phyloP scores from a whole-genome alignment of 2,113 vertebrate species.

The Phrynosoma platyrhinos region DNA sequence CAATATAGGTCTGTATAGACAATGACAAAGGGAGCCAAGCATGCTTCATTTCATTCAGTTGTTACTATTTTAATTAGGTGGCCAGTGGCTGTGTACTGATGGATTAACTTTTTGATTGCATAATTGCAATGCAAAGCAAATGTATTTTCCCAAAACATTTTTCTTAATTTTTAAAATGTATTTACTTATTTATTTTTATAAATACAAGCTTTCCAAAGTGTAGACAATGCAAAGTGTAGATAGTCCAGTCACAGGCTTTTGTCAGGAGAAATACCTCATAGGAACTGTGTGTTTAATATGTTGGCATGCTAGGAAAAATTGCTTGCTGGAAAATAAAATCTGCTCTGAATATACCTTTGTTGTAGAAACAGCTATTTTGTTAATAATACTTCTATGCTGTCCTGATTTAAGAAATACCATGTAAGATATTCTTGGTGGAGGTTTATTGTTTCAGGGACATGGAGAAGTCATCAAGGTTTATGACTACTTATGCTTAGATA shows the following conservation, averaged over 20 bases:
- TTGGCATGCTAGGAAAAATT: background rate
- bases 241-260: background rate
- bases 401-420: slow-evolving; percentile 17
- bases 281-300: background rate
- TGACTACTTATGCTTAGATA: background rate
- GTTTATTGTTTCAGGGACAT: slow-evolving; percentile 15
- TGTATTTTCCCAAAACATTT: slow-evolving; percentile 26
- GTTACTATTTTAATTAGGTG: no score
- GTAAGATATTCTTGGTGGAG: slow-evolving; percentile 2
- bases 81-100: background rate
- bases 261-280: background rate
- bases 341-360: background rate
- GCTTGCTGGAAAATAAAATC: background rate
- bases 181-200: no score
- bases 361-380: background rate
- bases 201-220: no score
- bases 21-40: background rate
- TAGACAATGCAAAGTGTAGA: background rate
- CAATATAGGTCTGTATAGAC: background rate
- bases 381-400: slow-evolving; percentile 16
- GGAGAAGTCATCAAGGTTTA: slow-evolving; percentile 20
- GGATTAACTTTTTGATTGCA: background rate
- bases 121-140: background rate
- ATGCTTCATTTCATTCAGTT: background rate
- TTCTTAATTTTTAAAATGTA: slow-evolving; percentile 6